These are phyloP conservation scores for Sesia apiformis DNA, from an alignment of 2,888 invertebrate species.

Conservation along the genomic window DNA sequence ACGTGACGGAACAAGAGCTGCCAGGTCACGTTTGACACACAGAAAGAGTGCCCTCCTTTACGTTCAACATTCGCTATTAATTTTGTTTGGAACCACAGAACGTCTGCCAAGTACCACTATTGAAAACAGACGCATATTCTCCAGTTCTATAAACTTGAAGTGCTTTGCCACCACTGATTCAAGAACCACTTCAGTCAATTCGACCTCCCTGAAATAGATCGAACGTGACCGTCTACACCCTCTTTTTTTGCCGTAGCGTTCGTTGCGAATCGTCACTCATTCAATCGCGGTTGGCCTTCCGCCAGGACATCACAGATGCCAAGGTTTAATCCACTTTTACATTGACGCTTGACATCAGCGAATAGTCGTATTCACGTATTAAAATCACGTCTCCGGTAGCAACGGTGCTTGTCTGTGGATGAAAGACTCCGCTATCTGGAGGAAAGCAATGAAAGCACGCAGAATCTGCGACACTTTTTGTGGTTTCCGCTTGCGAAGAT, in stretches of 20 bases:
- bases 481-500: too few relatives aligned
- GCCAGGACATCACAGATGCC: conserved; percentile 54
- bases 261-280: conserved; percentile 64
- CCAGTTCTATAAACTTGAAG: conserved; percentile 56
- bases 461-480: too few relatives aligned
- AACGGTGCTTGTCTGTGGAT: conserved; percentile 8
- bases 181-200: conserved; percentile 51
- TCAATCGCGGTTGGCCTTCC: conserved; percentile 62
- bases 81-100: neutral
- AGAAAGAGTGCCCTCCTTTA: conserved; percentile 33
- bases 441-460: neutral
- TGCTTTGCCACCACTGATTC: conserved; percentile 47
- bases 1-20: conserved; percentile 27
- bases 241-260: conserved; percentile 32
- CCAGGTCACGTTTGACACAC: conserved; percentile 57
- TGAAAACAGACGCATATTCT: conserved; percentile 36
- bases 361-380: conserved; percentile 7
- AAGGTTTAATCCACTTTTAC: conserved; percentile 44
- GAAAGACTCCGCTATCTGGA: neutral
- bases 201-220: conserved; percentile 63
- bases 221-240: conserved; percentile 56
- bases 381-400: conserved; percentile 24
- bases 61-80: conserved; percentile 12
- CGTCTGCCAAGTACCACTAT: neutral
- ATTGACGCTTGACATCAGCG: neutral